A percentile compares a stretch with the other conserved stretches of the same genome.
phyloP scores from a whole-genome alignment of 2,888 invertebrate genomes.

The Malacosoma neustria region DNA sequence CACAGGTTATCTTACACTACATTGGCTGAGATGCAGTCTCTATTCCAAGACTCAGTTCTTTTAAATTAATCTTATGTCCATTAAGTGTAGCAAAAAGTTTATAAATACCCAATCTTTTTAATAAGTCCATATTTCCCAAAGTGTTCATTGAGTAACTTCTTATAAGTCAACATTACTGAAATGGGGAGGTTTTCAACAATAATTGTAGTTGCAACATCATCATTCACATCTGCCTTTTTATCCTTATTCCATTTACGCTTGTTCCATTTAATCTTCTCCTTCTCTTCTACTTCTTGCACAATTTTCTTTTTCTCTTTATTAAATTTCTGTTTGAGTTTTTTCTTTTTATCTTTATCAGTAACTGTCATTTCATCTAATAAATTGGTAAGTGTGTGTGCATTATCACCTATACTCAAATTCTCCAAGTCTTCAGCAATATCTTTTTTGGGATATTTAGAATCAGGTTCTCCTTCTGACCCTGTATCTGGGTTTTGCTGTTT shows the following conservation, averaged over 20 bases:
- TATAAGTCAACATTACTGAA: constrained; percentile 39
- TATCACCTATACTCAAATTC: constrained; percentile 53
- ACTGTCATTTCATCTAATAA: constrained; percentile 57
- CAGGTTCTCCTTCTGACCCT: constrained; percentile 30
- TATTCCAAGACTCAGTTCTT: no score
- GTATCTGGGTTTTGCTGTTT: constrained; percentile 12
- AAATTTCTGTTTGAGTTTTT: constrained; percentile 30
- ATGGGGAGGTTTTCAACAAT: constrained; percentile 51
- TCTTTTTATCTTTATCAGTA: constrained; percentile 34
- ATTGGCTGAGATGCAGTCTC: no score
- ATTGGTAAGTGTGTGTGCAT: constrained; percentile 46
- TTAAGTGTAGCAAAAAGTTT: no score
- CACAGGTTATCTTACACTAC: no score
- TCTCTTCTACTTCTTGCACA: constrained; percentile 24
- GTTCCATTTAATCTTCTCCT: constrained; percentile 50
- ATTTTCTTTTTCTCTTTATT: constrained; percentile 27
- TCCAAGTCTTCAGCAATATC: constrained; percentile 37
- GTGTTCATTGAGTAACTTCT: constrained; percentile 38
- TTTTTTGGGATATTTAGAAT: constrained; percentile 29
- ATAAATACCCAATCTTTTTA: constrained; percentile 46
- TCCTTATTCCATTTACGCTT: constrained; percentile 59
- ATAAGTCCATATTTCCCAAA: constrained; percentile 46
- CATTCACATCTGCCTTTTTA: constrained; percentile 28
- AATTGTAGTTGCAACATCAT: constrained; percentile 25
- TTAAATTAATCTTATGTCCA: no score